Evolutionary conservation across 2,113 vertebrate species (phyloP), one percentile per base, ranked within the genome.

Genomic region (Baryphthengus martii): DNA sequence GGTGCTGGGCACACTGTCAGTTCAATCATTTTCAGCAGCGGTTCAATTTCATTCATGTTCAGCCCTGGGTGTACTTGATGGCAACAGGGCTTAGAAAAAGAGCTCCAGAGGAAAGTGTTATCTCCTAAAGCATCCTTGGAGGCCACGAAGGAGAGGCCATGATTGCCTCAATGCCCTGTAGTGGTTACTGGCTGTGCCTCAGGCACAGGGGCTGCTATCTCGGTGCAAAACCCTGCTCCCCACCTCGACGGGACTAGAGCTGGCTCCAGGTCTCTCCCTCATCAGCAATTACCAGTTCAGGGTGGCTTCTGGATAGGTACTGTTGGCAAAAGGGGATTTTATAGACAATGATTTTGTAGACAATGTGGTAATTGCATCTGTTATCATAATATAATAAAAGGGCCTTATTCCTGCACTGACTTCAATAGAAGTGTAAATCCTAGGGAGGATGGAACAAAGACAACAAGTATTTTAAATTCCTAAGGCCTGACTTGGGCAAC

Each of bases 381-480:
- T 56, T 47, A 47, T 35, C 3, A 2, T 29, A 58, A 82, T 13
- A 21, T 1, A 40, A 4, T 16, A 11, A 39, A n/a, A 73, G 33
- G 26, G 6, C 12, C 11, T 71, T 5, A 56, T 39, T 56, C 56
- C 65, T 37, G 23, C 35, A 50, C 18, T 18, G 37, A 58, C 28
- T 58, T 66, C 0, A 19, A 20, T 26, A 63, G 24, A 82, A 37
- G 6, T 16, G 16, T 33, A 44, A 66, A 66, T 29, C 45, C 28
- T 14, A 40, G 19, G 52, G 7, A 66, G 7, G 68, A 44, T 17
- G n/a, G 13, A 66, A 68, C 56, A 47, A 85, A 88, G 11, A 33
- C 2, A 1, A 1, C 12, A 45, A 52, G 4, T 14, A 49, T 81
- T 74, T 78, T 6, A 17, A 47, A 29, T 17, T 33, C 8, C 1